Percentiles rank a stretch among this genome's conserved stretches.
Conservation (phyloP, 2,797 vertebrate genomes). For the Halcyon leucocephala region DNA sequence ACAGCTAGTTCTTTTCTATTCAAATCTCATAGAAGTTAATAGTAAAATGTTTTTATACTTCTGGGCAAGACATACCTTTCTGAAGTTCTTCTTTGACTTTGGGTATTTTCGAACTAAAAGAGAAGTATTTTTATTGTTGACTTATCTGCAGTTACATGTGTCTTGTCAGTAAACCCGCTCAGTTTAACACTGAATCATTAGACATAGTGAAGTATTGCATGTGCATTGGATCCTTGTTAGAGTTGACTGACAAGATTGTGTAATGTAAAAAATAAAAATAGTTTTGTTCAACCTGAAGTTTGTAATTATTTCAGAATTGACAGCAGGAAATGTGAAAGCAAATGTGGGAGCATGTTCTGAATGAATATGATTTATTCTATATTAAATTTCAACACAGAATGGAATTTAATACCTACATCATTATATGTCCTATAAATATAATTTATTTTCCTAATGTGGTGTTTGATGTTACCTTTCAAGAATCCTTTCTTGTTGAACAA, state of each 20-base stretch:
- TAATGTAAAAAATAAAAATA: constrained; percentile 15
- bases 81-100: background rate
- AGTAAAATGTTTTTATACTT: background rate
- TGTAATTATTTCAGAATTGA: constrained; percentile 42
- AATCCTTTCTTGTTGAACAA: background rate
- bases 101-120: background rate
- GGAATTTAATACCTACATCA: background rate
- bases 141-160: background rate
- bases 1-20: background rate
- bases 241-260: background rate
- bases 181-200: background rate
- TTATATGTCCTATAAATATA: background rate
- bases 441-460: background rate
- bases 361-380: background rate
- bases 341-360: constrained; percentile 12
- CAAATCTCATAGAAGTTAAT: background rate
- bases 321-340: constrained; percentile 12
- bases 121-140: background rate
- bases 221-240: background rate
- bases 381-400: background rate
- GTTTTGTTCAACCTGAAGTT: background rate
- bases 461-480: background rate
- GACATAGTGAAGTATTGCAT: background rate
- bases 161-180: background rate
- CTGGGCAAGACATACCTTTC: background rate